These are phyloP conservation scores for Platysternon megacephalum DNA, from an alignment of 2,113 vertebrate genomes.

Conservation along the genomic window DNA sequence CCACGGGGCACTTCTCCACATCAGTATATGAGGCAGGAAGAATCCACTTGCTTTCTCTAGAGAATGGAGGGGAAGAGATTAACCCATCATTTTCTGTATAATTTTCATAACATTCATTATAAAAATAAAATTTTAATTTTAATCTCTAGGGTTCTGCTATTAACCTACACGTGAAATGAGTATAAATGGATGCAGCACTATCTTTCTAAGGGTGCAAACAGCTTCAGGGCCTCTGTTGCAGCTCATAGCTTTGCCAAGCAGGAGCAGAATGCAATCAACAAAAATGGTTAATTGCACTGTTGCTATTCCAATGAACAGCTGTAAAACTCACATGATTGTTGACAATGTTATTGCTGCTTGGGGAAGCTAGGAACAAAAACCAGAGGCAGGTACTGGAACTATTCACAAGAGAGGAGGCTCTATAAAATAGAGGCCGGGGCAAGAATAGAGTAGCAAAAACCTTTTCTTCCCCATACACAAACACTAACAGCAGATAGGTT, in stretches of 20 bases:
- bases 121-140: accelerated
- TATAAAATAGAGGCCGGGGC: neutral
- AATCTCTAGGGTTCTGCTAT: accelerated
- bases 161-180: accelerated
- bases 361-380: neutral
- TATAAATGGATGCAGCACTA: accelerated
- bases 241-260: neutral
- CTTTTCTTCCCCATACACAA: neutral
- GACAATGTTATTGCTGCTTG: neutral
- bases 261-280: neutral
- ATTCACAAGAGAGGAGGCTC: neutral
- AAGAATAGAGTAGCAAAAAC: neutral
- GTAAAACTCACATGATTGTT: neutral
- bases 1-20: neutral
- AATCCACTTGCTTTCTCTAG: neutral
- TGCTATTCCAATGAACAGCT: neutral
- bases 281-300: neutral
- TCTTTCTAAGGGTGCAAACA: accelerated
- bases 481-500: neutral
- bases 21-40: accelerated
- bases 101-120: neutral
- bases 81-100: neutral
- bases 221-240: accelerated
- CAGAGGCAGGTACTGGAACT: neutral
- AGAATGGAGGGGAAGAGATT: neutral